Conservation (phyloP, 2,113 vertebrate genomes). For the Alethe diademata region DNA sequence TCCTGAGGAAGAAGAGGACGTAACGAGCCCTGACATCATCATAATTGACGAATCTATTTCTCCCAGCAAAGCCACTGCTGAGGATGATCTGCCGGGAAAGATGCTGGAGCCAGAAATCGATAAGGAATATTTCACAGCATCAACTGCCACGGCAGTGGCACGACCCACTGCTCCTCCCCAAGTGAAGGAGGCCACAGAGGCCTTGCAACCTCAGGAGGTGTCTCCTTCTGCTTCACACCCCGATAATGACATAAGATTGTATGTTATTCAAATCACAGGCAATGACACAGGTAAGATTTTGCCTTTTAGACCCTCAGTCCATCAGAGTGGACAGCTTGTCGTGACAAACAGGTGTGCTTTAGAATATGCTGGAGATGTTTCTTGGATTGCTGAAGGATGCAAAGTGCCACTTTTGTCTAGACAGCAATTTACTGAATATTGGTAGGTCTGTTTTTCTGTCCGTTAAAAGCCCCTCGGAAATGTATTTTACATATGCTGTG, state of each 20-base stretch:
- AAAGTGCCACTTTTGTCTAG: conserved; percentile 40
- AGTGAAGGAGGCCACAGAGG: conserved; percentile 60
- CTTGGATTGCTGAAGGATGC: conserved; percentile 64
- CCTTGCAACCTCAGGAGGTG: conserved; percentile 49
- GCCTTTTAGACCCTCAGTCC: conserved; percentile 56
- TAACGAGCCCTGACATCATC: conserved; percentile 64
- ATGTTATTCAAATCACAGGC: conserved; percentile 77
- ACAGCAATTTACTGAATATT: conserved; percentile 16
- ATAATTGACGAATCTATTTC: conserved; percentile 75
- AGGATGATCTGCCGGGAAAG: conserved; percentile 58
- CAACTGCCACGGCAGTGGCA: conserved; percentile 49
- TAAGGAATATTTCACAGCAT: conserved; percentile 77
- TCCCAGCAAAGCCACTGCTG: conserved; percentile 40
- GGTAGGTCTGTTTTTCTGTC: conserved; percentile 28
- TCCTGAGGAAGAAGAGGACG: conserved; percentile 66
- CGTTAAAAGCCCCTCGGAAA: background rate
- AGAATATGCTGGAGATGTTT: conserved; percentile 46
- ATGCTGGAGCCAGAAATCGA: conserved; percentile 68
- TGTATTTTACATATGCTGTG: background rate
- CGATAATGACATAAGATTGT: conserved; percentile 76
- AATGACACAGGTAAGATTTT: conserved; percentile 89
- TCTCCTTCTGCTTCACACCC: conserved; percentile 65
- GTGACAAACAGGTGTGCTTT: conserved; percentile 38
- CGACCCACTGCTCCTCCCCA: conserved; percentile 54
- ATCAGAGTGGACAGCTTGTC: conserved; percentile 51